A percentile compares a stretch with the other conserved stretches of the same genome.
phyloP scores from a whole-genome alignment of 2,888 invertebrate genomes.

The Eupithecia subumbrata region DNA sequence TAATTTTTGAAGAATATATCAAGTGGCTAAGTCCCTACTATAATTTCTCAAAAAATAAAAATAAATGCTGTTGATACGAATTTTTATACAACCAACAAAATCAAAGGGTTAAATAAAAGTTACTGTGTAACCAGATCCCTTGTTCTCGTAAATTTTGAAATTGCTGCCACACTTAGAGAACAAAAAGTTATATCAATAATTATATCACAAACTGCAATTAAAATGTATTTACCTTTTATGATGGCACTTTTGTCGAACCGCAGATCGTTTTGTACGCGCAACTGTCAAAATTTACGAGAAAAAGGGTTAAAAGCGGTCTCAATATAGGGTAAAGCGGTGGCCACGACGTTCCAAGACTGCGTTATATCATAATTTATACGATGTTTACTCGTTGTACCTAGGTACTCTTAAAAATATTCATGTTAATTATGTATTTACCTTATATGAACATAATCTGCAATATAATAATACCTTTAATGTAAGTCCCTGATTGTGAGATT shows the following conservation, averaged over 20 bases:
- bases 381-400: slow-evolving; percentile 69
- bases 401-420: slow-evolving; percentile 40
- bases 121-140: slow-evolving; percentile 26
- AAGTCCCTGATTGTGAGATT: not conserved
- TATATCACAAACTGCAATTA: not conserved
- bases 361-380: slow-evolving; percentile 64
- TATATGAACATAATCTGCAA: slow-evolving; percentile 25
- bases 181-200: not conserved
- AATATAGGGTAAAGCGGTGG: slow-evolving; percentile 62
- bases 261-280: not conserved
- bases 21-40: not conserved
- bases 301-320: slow-evolving; percentile 56
- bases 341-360: slow-evolving; percentile 78
- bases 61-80: not conserved
- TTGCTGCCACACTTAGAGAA: not conserved
- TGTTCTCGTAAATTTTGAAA: slow-evolving; percentile 11
- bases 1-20: slow-evolving; percentile 12
- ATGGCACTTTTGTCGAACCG: not conserved
- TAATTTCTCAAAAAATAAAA: not conserved
- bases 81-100: not conserved
- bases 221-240: not conserved
- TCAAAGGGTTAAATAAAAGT: slow-evolving; percentile 32
- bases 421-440: slow-evolving; percentile 33
- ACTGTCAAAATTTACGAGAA: slow-evolving; percentile 8
- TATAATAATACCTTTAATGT: not conserved